Percentiles rank a stretch among this genome's conserved stretches.
These are phyloP conservation scores for Myiagra hebetior DNA, from an alignment of 2,113 vertebrate species.

Conservation along the genomic window DNA sequence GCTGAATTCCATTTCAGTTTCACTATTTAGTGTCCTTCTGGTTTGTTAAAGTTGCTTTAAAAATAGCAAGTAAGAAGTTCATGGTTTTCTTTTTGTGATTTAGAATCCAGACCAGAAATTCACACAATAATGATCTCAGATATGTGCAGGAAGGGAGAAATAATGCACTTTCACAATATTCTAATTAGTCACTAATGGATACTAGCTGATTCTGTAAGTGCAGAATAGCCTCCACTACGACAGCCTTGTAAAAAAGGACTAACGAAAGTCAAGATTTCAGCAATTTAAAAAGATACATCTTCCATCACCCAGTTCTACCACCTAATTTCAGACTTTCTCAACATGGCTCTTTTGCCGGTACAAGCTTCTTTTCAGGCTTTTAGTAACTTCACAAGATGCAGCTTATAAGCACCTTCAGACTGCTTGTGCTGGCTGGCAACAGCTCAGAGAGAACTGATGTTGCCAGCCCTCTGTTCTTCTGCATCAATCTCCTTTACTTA, in stretches of 20 bases:
- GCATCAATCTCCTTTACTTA: neutral
- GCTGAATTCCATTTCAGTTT: neutral
- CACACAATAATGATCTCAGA: neutral
- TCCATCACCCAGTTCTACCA: neutral
- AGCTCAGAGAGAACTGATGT: neutral
- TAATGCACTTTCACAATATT: neutral
- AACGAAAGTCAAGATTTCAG: neutral
- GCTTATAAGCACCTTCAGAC: neutral
- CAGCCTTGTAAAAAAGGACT: neutral
- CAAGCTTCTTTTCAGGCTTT: neutral
- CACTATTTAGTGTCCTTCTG: neutral
- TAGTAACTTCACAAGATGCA: neutral
- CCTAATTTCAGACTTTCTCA: neutral
- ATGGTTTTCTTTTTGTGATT: neutral
- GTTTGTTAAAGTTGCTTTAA: neutral
- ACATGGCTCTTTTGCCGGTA: neutral
- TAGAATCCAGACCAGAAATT: neutral
- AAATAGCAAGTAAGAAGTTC: neutral
- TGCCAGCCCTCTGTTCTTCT: neutral
- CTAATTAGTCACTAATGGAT: neutral
- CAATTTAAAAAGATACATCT: neutral
- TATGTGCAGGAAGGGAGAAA: neutral
- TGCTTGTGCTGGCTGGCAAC: neutral
- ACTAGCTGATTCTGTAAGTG: neutral
- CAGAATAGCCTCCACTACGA: neutral